phyloP scores from a whole-genome alignment of 2,888 invertebrate genomes.

The Plagodis pulveraria region DNA sequence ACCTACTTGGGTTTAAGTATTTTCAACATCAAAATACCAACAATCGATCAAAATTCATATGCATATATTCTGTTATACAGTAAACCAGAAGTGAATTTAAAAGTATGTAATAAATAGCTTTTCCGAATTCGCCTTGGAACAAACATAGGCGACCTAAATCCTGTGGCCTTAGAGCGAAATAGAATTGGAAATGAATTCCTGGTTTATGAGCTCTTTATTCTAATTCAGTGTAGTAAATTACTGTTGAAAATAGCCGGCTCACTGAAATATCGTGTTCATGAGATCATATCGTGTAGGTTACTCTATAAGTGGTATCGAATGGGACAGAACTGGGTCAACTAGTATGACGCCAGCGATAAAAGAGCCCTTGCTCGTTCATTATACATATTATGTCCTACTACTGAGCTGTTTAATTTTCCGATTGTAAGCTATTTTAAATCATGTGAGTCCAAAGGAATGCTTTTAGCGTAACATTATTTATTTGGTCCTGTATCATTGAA shows the following conservation, averaged over 20 bases:
- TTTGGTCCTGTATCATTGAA: too few species aligned
- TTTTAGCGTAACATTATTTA: too few species aligned
- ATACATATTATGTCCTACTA: conserved; percentile 74
- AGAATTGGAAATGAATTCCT: conserved; percentile 48
- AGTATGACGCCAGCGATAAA: conserved; percentile 80
- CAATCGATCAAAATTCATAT: too few species aligned
- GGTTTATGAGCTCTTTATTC: conserved; percentile 50
- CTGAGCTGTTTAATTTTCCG: background rate
- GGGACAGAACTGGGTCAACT: conserved; percentile 77
- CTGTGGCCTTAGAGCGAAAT: conserved; percentile 52
- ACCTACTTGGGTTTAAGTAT: too few species aligned
- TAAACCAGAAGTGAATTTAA: too few species aligned
- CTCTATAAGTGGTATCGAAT: conserved; percentile 74
- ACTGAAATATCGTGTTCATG: conserved; percentile 58
- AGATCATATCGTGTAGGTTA: conserved; percentile 62
- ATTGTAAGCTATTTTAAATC: too few species aligned
- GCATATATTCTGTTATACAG: too few species aligned
- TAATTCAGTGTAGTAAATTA: conserved; percentile 47
- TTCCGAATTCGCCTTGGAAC: conserved; percentile 19
- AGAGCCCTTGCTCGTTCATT: conserved; percentile 70
- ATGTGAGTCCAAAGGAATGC: too few species aligned
- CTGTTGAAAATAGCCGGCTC: conserved; percentile 52
- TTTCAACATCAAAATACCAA: too few species aligned
- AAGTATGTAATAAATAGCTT: conserved; percentile 19
- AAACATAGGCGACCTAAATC: conserved; percentile 46